Conservation (phyloP, 2,888 invertebrate species). For the Neria commutata region DNA sequence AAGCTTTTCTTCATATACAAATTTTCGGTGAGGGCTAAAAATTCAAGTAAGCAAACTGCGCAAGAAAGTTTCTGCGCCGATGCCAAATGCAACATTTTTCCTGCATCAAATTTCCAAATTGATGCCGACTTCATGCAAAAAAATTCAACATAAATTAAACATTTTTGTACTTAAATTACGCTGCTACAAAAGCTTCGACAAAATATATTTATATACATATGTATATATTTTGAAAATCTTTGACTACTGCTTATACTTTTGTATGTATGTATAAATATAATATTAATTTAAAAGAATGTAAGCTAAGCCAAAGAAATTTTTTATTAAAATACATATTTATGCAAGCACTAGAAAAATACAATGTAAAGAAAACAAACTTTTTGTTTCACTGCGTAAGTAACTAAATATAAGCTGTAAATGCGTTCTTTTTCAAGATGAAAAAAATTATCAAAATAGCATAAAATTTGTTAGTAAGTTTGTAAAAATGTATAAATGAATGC, state of each 20-base stretch:
- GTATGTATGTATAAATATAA: conserved; percentile 20
- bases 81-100: no score
- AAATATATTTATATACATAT: conserved; percentile 2
- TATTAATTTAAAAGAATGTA: conserved; percentile 43
- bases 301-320: conserved; percentile 61
- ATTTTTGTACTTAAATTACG: conserved; percentile 45
- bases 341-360: conserved; percentile 15
- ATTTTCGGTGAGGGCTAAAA: no score
- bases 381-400: conserved; percentile 24
- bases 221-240: conserved; percentile 1
- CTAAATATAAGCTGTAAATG: background rate
- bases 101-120: no score
- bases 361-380: conserved; percentile 17
- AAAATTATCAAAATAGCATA: background rate
- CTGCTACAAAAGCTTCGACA: no score
- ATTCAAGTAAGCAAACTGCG: no score
- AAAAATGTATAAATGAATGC: conserved; percentile 28
- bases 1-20: no score
- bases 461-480: conserved; percentile 8
- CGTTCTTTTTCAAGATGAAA: conserved; percentile 30
- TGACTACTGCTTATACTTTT: no score
- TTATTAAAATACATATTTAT: conserved; percentile 31
- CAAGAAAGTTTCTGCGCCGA: no score
- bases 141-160: conserved; percentile 22
- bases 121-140: no score